A percentile compares a stretch with the other conserved stretches of the same genome.
phyloP scores from a whole-genome alignment of 53 echinoderm and acorn worm genomes.

The Temnopleurus reevesii region DNA sequence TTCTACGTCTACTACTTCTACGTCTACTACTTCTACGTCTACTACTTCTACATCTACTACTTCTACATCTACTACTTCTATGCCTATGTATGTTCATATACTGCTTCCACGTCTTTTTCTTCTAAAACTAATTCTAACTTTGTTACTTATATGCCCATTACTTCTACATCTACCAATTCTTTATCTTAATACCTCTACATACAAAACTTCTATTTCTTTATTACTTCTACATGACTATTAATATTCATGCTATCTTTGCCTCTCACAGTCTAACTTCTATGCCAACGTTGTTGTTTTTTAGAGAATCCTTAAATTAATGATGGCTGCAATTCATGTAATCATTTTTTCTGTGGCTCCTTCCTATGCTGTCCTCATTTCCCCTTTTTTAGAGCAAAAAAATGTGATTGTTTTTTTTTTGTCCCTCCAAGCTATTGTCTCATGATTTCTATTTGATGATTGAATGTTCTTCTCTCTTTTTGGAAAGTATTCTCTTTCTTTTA shows the following conservation, averaged over 20 bases:
- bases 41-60: not conserved
- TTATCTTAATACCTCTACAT: not conserved
- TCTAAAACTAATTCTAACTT: too few relatives aligned
- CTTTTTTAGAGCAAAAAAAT: too few relatives aligned
- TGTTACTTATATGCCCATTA: too few relatives aligned
- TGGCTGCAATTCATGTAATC: not conserved
- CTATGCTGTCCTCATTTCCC: not conserved
- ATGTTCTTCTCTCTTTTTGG: not conserved
- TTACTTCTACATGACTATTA: not conserved
- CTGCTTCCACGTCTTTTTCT: not conserved
- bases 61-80: not conserved
- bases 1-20: not conserved
- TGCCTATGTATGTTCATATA: too few relatives aligned
- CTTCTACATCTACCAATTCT: not conserved
- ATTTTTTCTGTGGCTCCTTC: not conserved
- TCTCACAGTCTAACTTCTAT: not conserved
- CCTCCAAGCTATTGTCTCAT: not conserved
- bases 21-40: not conserved
- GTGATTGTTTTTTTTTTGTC: not conserved
- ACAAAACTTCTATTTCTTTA: not conserved
- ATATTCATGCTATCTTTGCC: not conserved
- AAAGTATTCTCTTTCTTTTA: not conserved
- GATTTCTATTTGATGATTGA: not conserved
- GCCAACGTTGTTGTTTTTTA: not conserved
- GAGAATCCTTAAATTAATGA: not conserved